Evolutionary conservation across 2,888 invertebrate species (phyloP), one percentile per base, ranked within the genome.

Genomic region (Drosophila atripex): DNA sequence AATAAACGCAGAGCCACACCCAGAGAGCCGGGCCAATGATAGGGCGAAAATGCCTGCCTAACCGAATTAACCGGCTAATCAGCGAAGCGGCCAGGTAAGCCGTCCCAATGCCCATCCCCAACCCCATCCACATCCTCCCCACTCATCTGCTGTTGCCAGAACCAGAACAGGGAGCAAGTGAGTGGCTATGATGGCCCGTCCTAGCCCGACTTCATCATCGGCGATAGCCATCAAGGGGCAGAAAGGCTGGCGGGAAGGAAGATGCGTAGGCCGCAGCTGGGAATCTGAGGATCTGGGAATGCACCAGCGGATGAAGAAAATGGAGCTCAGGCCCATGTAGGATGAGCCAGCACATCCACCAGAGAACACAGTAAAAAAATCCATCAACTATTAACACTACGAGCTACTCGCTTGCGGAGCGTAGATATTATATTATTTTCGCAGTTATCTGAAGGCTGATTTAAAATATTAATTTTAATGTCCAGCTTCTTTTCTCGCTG

Each of bases 21-120:
- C 84, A 73, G 71, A 46, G 49, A 21, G 9, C 16, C 65, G 52
- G 69, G 66, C 63, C 71, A 75, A 78, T 74, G 78, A 86, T 77
- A 66, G 61, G 57, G 73, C 77, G 71, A 74, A 72, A 58, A 68
- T 57, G 30, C 23, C 71, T 71, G 76, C 49, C 71, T 73, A 71
- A 61, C 70, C 51, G 71, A 71, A 80, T 78, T 80, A 83, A 80
- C 76, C 65, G 54, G 61, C 87, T 82, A 84, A 82, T 86, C 79
- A 82, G 71, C 72, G 41, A 32, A 56, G 63, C 45, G 45, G 28
- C 69, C 70, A 70, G 66, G 64, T 68, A 47, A 68, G 55, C 46
- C 14, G 12, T 16, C 18, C n/a, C 39, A 2, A 39, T 39, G n/a
- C 39, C 39, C 39, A 6, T 14, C 39, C 21, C 21, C 21, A 6